These are phyloP conservation scores for Nezara viridula DNA, from an alignment of 2,888 invertebrate species.

Conservation along the genomic window DNA sequence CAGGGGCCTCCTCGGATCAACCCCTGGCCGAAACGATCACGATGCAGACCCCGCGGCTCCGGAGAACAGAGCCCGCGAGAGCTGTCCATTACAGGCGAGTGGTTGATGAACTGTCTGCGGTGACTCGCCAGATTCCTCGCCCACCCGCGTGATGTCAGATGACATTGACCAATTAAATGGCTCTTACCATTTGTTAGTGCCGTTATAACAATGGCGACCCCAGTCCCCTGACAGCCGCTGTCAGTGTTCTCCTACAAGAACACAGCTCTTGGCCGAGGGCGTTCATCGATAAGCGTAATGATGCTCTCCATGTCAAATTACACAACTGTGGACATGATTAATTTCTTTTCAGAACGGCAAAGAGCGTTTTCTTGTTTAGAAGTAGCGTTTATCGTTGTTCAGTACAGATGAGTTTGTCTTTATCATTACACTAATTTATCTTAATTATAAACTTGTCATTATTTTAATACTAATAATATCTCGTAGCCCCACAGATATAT, in stretches of 20 bases:
- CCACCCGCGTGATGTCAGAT: slow-evolving; percentile 50
- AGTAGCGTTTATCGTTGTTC: neutral
- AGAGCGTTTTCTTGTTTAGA: neutral
- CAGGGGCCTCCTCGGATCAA: neutral
- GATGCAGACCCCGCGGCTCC: neutral
- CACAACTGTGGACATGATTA: slow-evolving; percentile 3
- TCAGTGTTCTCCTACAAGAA: neutral
- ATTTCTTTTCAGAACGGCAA: neutral
- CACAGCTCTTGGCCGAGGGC: neutral
- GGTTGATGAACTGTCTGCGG: slow-evolving; percentile 13
- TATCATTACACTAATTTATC: no score
- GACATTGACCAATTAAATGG: slow-evolving; percentile 49
- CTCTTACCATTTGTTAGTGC: slow-evolving; percentile 46
- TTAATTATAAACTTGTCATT: no score
- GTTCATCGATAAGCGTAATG: slow-evolving; percentile 21
- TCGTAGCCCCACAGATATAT: no score
- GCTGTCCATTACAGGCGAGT: neutral
- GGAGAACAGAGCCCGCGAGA: neutral
- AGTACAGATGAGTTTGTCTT: neutral
- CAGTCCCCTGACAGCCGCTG: slow-evolving; percentile 10
- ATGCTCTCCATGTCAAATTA: slow-evolving; percentile 21
- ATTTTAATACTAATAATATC: no score
- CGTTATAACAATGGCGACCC: slow-evolving; percentile 40
- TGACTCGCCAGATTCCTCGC: slow-evolving; percentile 44
- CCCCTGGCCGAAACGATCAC: neutral